A percentile compares a stretch with the other conserved stretches of the same genome.
phyloP scores from a whole-genome alignment of 1,140 invertebrate species.

The Euschistus heros region DNA sequence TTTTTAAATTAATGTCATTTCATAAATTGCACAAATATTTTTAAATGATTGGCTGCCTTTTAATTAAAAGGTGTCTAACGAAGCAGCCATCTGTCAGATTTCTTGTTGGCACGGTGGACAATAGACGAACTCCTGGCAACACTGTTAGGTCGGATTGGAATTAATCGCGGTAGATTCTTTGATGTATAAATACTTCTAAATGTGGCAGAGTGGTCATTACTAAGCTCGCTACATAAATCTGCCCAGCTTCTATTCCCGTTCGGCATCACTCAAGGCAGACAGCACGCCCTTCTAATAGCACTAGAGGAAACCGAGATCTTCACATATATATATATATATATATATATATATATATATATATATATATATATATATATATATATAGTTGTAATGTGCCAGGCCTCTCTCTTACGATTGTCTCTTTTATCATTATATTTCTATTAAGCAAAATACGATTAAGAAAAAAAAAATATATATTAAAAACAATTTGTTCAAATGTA shows the following conservation, averaged over 20 bases:
- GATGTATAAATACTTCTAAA: no score
- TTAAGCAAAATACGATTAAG: not conserved
- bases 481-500: slow-evolving; percentile 12
- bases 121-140: slow-evolving; percentile 1
- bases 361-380: not conserved
- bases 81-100: slow-evolving; percentile 7
- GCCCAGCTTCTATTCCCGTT: no score
- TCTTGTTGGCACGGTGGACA: slow-evolving; percentile 7
- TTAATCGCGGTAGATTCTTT: no score
- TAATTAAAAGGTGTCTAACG: slow-evolving; percentile 2
- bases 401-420: slow-evolving; percentile 8
- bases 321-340: no score
- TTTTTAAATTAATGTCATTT: no score
- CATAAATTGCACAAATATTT: no score
- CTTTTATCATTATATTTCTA: slow-evolving; percentile 13
- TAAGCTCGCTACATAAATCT: no score
- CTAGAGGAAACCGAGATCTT: slow-evolving; percentile 3
- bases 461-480: slow-evolving; percentile 5
- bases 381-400: not conserved
- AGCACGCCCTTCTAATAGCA: slow-evolving; percentile 5
- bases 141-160: not conserved
- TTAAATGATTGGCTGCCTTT: not conserved
- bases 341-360: not conserved
- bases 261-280: no score
- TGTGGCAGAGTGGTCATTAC: no score